Conservation (phyloP, 2,113 vertebrate species). For the Calidris pygmaea region DNA sequence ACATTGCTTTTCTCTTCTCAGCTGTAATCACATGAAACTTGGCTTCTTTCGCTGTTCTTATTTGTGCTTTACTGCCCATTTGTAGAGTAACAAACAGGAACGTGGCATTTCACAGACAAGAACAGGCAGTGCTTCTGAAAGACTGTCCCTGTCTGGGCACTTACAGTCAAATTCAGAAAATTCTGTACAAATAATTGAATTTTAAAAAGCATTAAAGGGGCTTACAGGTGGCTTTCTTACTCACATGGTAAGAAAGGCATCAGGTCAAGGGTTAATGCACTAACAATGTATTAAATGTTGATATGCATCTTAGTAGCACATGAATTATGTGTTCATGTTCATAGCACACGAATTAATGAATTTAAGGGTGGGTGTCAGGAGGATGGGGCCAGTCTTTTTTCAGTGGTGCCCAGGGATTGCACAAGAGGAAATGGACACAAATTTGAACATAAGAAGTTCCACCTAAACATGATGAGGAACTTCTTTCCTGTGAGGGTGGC, state of each 20-base stretch:
- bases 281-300: not conserved
- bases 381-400: too few species aligned
- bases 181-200: not conserved
- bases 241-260: not conserved
- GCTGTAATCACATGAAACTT: not conserved
- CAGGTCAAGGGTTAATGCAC: not conserved
- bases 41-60: not conserved
- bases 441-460: too few species aligned
- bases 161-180: not conserved
- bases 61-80: not conserved
- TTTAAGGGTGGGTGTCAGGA: too few species aligned
- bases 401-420: too few species aligned
- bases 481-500: too few species aligned
- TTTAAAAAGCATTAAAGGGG: not conserved
- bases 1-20: not conserved
- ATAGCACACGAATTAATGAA: too few species aligned
- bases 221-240: not conserved
- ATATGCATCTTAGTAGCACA: not conserved
- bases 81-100: not conserved
- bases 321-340: not conserved
- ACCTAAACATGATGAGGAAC: too few species aligned
- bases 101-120: not conserved
- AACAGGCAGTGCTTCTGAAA: not conserved
- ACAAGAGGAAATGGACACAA: too few species aligned
- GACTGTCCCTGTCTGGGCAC: not conserved